Evolutionary conservation across 2,113 vertebrate genomes (phyloP).

Genomic region (Pelecanus crispus): DNA sequence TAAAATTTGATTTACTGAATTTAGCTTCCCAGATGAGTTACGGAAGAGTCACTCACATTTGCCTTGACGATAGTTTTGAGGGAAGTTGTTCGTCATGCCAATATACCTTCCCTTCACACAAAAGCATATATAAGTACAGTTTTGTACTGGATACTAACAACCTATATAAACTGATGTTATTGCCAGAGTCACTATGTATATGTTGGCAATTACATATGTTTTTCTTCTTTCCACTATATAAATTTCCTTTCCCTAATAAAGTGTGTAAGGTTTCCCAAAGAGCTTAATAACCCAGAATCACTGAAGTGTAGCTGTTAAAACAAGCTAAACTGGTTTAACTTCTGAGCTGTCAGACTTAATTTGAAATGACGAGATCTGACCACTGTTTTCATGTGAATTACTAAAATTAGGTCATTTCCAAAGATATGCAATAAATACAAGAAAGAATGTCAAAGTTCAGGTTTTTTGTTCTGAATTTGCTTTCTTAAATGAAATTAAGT

Average conservation of each 20-base stretch:
- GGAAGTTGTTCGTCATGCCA: background rate
- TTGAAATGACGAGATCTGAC: conserved; percentile 30
- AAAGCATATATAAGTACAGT: background rate
- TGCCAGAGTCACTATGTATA: conserved; percentile 18
- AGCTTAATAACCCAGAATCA: conserved; percentile 62
- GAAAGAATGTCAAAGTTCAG: background rate
- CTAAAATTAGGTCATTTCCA: conserved; percentile 48
- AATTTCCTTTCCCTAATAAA: conserved; percentile 62
- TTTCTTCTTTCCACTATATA: conserved; percentile 48
- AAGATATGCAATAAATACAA: conserved; percentile 10
- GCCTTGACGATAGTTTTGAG: background rate
- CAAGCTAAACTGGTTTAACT: conserved; percentile 66
- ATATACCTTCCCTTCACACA: background rate
- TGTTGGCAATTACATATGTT: conserved; percentile 44
- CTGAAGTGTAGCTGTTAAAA: conserved; percentile 67
- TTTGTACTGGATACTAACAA: background rate
- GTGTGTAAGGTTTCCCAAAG: conserved; percentile 58
- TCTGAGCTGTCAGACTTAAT: conserved; percentile 66
- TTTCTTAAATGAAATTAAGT: background rate
- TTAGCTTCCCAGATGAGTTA: background rate
- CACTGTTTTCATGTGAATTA: conserved; percentile 45
- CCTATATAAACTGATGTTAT: background rate
- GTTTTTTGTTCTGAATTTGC: background rate
- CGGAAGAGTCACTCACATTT: background rate
- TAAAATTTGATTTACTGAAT: background rate